phyloP scores from a whole-genome alignment of 2,888 invertebrate genomes.

The Agapostemon virescens region DNA sequence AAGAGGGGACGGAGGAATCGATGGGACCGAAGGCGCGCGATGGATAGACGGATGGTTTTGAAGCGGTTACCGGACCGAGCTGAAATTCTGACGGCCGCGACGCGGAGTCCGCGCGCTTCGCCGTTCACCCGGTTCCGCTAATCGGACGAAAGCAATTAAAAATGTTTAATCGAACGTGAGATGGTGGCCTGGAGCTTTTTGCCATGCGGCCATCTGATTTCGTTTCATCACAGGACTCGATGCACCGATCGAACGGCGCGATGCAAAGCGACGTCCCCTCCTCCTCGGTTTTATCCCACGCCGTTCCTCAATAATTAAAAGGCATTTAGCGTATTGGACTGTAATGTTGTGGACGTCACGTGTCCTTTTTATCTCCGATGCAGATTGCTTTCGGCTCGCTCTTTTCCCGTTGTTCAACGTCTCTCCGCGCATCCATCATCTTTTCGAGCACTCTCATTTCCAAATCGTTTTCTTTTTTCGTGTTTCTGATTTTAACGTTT shows the following conservation, averaged over 20 bases:
- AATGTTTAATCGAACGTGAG: slow-evolving; percentile 68
- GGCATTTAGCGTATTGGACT: slow-evolving; percentile 28
- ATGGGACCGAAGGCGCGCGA: slow-evolving; percentile 14
- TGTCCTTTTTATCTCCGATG: not conserved
- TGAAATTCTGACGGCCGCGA: slow-evolving; percentile 42
- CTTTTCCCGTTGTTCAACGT: not conserved
- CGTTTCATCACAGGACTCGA: slow-evolving; percentile 37
- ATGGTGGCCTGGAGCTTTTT: slow-evolving; percentile 39
- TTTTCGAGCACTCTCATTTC: not conserved
- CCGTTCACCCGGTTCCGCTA: slow-evolving; percentile 46
- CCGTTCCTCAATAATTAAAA: slow-evolving; percentile 31
- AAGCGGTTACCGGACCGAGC: slow-evolving; percentile 35
- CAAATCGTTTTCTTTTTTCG: not conserved
- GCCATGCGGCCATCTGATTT: slow-evolving; percentile 30
- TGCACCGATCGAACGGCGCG: slow-evolving; percentile 24
- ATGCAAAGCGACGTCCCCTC: not conserved
- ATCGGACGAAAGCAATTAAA: slow-evolving; percentile 66
- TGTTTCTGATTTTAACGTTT: not conserved
- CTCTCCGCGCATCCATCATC: not conserved
- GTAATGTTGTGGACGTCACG: not conserved
- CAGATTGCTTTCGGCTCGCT: not conserved
- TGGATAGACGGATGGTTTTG: slow-evolving; percentile 26
- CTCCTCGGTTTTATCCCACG: slow-evolving; percentile 6
- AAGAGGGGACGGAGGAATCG: slow-evolving; percentile 16
- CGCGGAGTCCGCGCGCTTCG: slow-evolving; percentile 32